phyloP scores from a whole-genome alignment of 1,140 invertebrate species.

The Bombus vancouverensis region DNA sequence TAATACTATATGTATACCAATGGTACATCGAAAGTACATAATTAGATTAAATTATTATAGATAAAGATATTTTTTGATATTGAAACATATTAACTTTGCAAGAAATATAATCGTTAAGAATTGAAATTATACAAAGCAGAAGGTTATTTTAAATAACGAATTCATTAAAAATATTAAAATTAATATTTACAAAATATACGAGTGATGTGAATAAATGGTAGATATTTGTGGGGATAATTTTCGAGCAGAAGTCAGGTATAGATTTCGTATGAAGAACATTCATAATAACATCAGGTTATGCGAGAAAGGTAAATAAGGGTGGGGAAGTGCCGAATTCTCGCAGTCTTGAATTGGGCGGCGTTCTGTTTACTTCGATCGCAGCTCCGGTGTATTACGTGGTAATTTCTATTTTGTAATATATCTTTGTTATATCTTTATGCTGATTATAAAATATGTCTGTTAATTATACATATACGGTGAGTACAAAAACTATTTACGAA shows the following conservation, averaged over 20 bases:
- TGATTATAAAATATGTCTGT: no score
- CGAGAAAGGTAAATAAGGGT: not conserved
- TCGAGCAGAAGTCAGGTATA: not conserved
- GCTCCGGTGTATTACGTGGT: not conserved
- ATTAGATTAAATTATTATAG: no score
- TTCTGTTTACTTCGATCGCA: not conserved
- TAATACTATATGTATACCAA: no score
- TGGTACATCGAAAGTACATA: no score
- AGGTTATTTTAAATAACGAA: no score
- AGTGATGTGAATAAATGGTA: no score
- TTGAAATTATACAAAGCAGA: no score
- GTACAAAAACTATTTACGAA: no score
- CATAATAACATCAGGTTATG: not conserved
- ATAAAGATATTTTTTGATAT: no score
- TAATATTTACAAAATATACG: not conserved
- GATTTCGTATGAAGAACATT: not conserved
- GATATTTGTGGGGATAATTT: not conserved
- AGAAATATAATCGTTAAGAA: no score
- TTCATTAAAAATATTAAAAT: not conserved
- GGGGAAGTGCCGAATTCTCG: not conserved
- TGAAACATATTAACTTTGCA: no score
- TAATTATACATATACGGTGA: no score
- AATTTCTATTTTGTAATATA: not conserved
- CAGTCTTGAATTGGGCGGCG: not conserved
- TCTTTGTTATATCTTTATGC: not conserved